Percentiles rank a stretch among this genome's conserved stretches.
Conservation (phyloP, 2,888 invertebrate genomes). For the Lepidochrysops patricia region DNA sequence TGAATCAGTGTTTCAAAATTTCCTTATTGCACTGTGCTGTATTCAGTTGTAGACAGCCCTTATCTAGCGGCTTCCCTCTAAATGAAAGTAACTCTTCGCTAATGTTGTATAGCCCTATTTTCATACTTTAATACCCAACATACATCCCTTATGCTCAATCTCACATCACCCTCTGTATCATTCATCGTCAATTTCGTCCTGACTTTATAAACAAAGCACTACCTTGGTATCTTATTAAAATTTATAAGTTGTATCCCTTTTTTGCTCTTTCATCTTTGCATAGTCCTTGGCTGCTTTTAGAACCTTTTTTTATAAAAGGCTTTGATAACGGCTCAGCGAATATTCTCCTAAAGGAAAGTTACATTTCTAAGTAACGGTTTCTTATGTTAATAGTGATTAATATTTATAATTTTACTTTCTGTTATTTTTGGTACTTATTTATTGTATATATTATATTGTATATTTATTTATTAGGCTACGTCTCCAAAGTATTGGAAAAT, state of each 20-base stretch:
- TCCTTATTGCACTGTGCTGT: no score
- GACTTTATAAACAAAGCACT: conserved; percentile 3
- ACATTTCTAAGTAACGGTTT: not conserved
- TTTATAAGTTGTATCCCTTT: conserved; percentile 10
- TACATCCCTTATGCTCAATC: not conserved
- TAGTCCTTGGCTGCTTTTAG: conserved; percentile 6
- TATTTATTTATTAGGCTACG: no score
- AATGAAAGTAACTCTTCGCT: no score
- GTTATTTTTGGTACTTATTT: not conserved
- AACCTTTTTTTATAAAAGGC: not conserved
- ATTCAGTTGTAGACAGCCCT: no score
- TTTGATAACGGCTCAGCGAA: not conserved
- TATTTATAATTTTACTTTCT: not conserved
- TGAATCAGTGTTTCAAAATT: no score
- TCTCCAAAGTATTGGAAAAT: no score
- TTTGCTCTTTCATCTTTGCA: conserved; percentile 3
- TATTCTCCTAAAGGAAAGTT: not conserved
- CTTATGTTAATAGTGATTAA: not conserved
- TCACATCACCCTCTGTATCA: not conserved
- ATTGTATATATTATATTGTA: no score
- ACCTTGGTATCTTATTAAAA: conserved; percentile 8
- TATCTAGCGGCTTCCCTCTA: no score
- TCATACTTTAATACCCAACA: not conserved
- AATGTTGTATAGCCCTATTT: no score
- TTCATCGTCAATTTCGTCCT: not conserved